Evolutionary conservation across 2,888 invertebrate genomes (phyloP).

Genomic region (Odontothrips loti): DNA sequence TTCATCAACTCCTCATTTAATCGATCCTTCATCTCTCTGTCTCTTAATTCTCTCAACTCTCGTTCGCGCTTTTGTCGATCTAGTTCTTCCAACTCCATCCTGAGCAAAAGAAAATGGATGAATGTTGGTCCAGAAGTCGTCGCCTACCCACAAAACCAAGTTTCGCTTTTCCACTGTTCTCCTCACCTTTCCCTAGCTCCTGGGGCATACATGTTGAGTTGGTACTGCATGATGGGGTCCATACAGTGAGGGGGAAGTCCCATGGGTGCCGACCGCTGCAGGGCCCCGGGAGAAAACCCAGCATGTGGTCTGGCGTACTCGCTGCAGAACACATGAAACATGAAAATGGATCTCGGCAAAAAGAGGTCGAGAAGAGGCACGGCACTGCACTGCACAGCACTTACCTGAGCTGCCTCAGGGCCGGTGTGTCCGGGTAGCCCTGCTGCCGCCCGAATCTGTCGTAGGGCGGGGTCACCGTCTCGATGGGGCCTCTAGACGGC

Average conservation of each 20-base stretch:
- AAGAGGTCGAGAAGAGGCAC: neutral
- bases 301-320: slow-evolving; percentile 93
- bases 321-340: slow-evolving; percentile 42
- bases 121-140: slow-evolving; percentile 39
- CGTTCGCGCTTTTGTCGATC: slow-evolving; percentile 68
- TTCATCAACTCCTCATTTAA: slow-evolving; percentile 86
- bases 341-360: neutral
- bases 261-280: slow-evolving; percentile 42
- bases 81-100: slow-evolving; percentile 56
- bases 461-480: slow-evolving; percentile 70
- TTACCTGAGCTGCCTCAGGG: slow-evolving; percentile 71
- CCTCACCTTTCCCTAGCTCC: slow-evolving; percentile 56
- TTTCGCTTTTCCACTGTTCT: neutral
- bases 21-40: slow-evolving; percentile 75
- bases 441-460: slow-evolving; percentile 62
- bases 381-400: neutral
- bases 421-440: slow-evolving; percentile 85
- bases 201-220: slow-evolving; percentile 74
- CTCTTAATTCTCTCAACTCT: slow-evolving; percentile 64
- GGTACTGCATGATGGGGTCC: slow-evolving; percentile 81
- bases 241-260: slow-evolving; percentile 62
- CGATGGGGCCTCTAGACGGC: slow-evolving; percentile 65
- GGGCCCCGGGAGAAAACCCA: slow-evolving; percentile 66
- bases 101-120: slow-evolving; percentile 38
- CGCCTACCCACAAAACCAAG: no score